phyloP scores from a whole-genome alignment of 2,113 vertebrate species.

The Cynocephalus volans region DNA sequence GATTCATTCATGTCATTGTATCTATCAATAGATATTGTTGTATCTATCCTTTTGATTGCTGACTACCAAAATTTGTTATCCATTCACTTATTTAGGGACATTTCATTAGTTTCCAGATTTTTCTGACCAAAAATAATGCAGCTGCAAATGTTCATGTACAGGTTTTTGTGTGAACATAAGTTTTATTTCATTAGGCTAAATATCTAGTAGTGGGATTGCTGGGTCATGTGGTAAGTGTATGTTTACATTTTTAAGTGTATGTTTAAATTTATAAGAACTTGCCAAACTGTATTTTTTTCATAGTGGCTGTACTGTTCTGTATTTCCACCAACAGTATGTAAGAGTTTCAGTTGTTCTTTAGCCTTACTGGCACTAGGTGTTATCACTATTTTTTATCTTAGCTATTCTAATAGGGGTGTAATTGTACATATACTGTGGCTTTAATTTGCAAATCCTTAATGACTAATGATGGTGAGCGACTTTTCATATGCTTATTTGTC shows the following conservation, averaged over 20 bases:
- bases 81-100: conserved; percentile 6
- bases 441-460: conserved; percentile 32
- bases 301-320: background rate
- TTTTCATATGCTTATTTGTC: conserved; percentile 27
- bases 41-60: conserved; percentile 38
- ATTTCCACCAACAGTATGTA: background rate
- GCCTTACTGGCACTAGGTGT: background rate
- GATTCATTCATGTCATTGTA: conserved; percentile 10
- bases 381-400: conserved; percentile 16
- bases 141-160: background rate
- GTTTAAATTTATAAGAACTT: conserved; percentile 47
- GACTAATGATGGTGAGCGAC: background rate
- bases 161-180: background rate
- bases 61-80: background rate
- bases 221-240: background rate
- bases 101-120: conserved; percentile 50
- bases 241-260: background rate
- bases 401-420: background rate
- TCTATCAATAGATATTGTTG: background rate
- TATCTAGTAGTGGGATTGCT: background rate
- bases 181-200: conserved; percentile 3
- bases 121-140: conserved; percentile 34
- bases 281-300: background rate
- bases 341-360: background rate
- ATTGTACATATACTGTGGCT: background rate